Evolutionary conservation across 2,888 invertebrate species (phyloP), one percentile per base, ranked within the genome.

Genomic region (Chrysina gloriosa): DNA sequence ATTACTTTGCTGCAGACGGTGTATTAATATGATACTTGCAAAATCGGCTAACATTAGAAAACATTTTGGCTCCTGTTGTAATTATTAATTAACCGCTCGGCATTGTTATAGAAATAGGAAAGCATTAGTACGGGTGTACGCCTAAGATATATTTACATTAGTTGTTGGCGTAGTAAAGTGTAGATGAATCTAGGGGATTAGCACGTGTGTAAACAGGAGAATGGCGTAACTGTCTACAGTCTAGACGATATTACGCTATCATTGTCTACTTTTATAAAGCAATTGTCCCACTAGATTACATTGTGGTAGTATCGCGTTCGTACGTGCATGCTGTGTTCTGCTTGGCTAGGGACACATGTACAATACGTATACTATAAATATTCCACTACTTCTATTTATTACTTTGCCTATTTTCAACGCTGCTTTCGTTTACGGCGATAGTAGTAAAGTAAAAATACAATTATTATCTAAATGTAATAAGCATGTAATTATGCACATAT

Each of bases 191-290:
- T 21, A 21, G 45, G 45, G 21, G 21, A 45, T 45, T 45, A 45
- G 45, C 45, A 45, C 45, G 50, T 29, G 27, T 50, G 29, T 50
- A 50, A 50, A 50, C 50, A 50, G 27, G 27, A 9, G 29, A 50
- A 29, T 50, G 50, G 50, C 14, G 50, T 50, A 50, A 50, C 50
- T 14, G 50, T 50, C 50, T 50, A 50, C 50, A 11, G 50, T 50
- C 50, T 50, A 50, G 50, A 50, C 50, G 50, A 50, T 27, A 50
- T 50, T 50, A 16, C 50, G 50, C 29, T 50, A 50, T 50, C 50
- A 50, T 50, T 50, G 50, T 50, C 50, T 50, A 50, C 29, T 50
- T 50, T 50, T 50, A 50, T 50, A 50, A 50, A 50, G 50, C 50
- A 50, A 50, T 50, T 50, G 50, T 50, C 50, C 27, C 27, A 27